These are phyloP conservation scores for Thamnaconus septentrionalis DNA, from an alignment of 2,113 vertebrate genomes.

Conservation along the genomic window DNA sequence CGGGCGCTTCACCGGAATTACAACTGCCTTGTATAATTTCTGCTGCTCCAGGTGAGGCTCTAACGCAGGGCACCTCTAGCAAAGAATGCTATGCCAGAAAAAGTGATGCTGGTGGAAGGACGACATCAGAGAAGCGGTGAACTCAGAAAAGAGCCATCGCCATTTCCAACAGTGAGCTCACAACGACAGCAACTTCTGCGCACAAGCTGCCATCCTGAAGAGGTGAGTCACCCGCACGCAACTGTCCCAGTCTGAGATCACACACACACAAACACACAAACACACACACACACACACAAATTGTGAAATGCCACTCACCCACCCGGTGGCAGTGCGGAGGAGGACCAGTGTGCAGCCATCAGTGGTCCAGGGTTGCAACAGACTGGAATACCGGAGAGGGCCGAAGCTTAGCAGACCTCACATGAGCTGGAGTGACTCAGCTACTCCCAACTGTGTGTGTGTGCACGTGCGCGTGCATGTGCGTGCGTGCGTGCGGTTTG, in stretches of 20 bases:
- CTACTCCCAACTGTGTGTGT: slow-evolving; percentile 28
- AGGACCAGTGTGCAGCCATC: slow-evolving; percentile 21
- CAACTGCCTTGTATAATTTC: neutral
- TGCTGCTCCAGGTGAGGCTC: no score
- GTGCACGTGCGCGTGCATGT: neutral
- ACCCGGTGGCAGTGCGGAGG: slow-evolving; percentile 31
- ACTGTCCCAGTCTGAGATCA: slow-evolving; percentile 21
- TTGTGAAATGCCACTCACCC: slow-evolving; percentile 26
- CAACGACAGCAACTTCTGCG: slow-evolving; percentile 6
- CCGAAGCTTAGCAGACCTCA: slow-evolving; percentile 20
- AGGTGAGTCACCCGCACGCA: slow-evolving; percentile 43
- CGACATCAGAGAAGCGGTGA: slow-evolving; percentile 6
- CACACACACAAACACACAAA: neutral
- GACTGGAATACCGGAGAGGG: slow-evolving; percentile 37
- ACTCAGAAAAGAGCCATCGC: neutral
- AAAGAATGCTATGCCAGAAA: neutral
- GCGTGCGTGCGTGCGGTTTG: neutral
- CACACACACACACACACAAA: neutral
- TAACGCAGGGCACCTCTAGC: neutral
- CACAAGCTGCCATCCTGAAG: slow-evolving; percentile 18
- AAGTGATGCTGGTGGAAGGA: neutral
- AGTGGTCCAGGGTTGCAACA: slow-evolving; percentile 43
- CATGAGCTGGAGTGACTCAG: slow-evolving; percentile 56
- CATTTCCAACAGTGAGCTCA: neutral
- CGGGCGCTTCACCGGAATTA: slow-evolving; percentile 25